phyloP scores from a whole-genome alignment of 2,888 invertebrate species.

The Melanotus villosus region DNA sequence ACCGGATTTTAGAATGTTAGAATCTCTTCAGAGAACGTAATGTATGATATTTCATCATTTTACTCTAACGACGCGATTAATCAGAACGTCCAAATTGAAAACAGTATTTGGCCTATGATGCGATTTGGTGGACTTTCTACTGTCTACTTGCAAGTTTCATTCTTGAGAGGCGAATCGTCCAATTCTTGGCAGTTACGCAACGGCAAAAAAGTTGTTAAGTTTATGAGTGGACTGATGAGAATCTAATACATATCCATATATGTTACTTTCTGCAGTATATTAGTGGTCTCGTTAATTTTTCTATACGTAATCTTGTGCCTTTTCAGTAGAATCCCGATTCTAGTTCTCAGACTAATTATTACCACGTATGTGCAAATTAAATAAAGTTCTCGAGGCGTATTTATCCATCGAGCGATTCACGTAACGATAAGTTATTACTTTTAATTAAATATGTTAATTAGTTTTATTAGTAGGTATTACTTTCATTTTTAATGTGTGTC shows the following conservation, averaged over 20 bases:
- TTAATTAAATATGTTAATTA: slow-evolving; percentile 31
- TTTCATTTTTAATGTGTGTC: slow-evolving; percentile 33
- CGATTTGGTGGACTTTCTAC: background rate
- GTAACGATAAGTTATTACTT: slow-evolving; percentile 12
- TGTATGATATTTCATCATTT: background rate
- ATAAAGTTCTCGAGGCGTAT: background rate
- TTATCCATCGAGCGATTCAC: slow-evolving; percentile 8
- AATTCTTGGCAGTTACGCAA: background rate
- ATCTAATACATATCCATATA: slow-evolving; percentile 13
- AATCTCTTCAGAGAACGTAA: too few relatives aligned
- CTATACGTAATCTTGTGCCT: background rate
- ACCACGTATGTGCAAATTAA: background rate
- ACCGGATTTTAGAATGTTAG: too few relatives aligned
- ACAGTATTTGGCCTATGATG: too few relatives aligned
- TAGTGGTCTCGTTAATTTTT: background rate
- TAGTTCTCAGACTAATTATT: background rate
- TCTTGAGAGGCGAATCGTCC: background rate
- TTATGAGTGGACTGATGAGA: slow-evolving; percentile 10
- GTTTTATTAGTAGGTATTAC: slow-evolving; percentile 24
- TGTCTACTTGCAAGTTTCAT: background rate
- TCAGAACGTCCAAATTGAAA: too few relatives aligned
- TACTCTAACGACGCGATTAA: too few relatives aligned
- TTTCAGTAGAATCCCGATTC: background rate
- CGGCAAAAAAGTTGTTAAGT: slow-evolving; percentile 1
- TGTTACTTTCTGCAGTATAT: slow-evolving; percentile 5